Evolutionary conservation across 2,113 vertebrate genomes (phyloP), one percentile per base, ranked within the genome.

Genomic region (Hippopotamus amphibius): DNA sequence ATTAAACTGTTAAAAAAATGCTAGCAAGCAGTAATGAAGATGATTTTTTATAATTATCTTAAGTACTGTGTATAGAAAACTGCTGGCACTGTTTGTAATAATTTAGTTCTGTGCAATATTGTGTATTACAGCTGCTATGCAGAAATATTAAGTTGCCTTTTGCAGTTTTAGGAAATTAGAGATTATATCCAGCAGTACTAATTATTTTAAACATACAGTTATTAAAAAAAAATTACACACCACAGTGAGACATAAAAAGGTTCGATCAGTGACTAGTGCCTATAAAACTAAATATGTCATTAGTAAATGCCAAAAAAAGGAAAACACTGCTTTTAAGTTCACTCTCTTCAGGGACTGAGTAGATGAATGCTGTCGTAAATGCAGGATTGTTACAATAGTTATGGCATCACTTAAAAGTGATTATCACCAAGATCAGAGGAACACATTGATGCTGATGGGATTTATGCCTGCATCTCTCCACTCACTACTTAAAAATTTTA

Each of bases 21-120:
- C 96, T 98, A 98, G 94, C 97, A 97, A 95, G 90, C 97, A 94
- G 97, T 98, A 98, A 98, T 98, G 98, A 99, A 98, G 98, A 98
- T 98, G 97, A 98, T 98, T 98, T 98, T 99, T 99, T 98, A 98
- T 98, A 98, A 98, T 98, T 99, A 98, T 98, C 98, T 96, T 98
- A 99, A 98, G 95, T 98, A 98, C 98, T 98, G 98, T 98, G 97
- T 98, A 97, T 98, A 98, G 98, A 98, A 99, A 98, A 98, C 97
- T 98, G 97, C 97, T 98, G 98, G 98, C 98, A 98, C 95, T 98
- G 81, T 98, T 98, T 98, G 96, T 98, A 98, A 98, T 98, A 98
- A 98, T 98, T 98, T 98, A 97, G 89, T 97, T 99, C 95, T 97
- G 90, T 96, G 95, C 95, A 98, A 98, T 98, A 98, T 96, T 96